Base-by-base conservation (phyloP, 1,140 invertebrate species). In the Pogonomyrmex californicus region DNA sequence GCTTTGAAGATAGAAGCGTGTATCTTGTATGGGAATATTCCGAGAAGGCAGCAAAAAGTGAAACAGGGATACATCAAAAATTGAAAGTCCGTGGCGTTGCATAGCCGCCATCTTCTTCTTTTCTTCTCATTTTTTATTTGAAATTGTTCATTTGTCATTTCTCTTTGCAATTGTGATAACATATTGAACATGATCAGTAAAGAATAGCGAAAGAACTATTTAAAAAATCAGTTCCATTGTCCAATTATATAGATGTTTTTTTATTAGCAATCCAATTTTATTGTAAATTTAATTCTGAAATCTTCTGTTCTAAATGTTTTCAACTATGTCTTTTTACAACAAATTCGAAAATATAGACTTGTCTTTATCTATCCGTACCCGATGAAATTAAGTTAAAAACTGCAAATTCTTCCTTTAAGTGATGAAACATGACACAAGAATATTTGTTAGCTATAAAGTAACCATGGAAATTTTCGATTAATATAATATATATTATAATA, bases 11-110 rank as follows among this genome's bases (percentile, higher is more conserved):
- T 73, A 0, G 44, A 6, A 0, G 77, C 7, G 36, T 9, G 56
- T 0, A 83, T 77, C 41, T 85, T 88, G 68, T 88, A 92, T 1
- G 92, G 88, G 12, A 92, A 89, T 4, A 90, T 6, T 36, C 93
- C 92, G 2, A 85, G 63, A 10, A 93, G 12, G 5, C 71, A 54
- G 1, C 49, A 88, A 1, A 93, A 33, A 6, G 73, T 68, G 14
- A 93, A 86, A 33, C 56, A 88, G 0, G 88, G 89, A 7, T 65
- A 54, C 79, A 93, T 90, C 10, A 66, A 66, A 2, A 36, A 66
- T 66, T 66, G 38, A 66, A 66, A 66, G 23, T 66, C 38, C 38
- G 63, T 90, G 1, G 88, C 90, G 0, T 36, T 44, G 0, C 91
- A 91, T 4, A 68, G 51, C 7, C 30, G 36, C 75, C 88, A 92